Conservation (phyloP, 2,113 vertebrate species). For the Menura novaehollandiae region DNA sequence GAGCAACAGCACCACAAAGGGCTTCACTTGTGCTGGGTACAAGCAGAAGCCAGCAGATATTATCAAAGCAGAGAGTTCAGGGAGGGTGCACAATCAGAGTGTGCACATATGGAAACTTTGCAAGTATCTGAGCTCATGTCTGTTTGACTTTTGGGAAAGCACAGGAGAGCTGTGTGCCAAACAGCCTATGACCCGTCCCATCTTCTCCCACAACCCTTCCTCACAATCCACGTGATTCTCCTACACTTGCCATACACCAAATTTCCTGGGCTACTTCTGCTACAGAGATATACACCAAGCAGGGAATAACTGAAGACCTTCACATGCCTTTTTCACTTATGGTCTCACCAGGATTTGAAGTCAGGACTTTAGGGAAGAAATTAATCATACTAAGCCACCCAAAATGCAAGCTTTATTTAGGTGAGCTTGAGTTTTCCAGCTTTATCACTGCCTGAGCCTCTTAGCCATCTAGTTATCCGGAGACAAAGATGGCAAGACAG, state of each 20-base stretch:
- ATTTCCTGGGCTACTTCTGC: not conserved
- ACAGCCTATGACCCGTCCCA: not conserved
- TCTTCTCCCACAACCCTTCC: not conserved
- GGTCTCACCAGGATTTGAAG: not conserved
- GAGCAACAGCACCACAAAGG: not conserved
- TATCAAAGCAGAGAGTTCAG: not conserved
- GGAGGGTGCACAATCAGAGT: not conserved
- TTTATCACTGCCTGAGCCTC: constrained; percentile 5
- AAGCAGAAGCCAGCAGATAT: not conserved
- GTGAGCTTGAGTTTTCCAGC: not conserved
- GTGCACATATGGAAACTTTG: not conserved
- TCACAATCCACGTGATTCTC: not conserved
- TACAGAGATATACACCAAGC: not conserved
- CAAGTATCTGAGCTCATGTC: not conserved
- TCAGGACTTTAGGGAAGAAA: not conserved
- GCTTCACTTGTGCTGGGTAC: not conserved
- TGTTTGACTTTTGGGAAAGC: not conserved
- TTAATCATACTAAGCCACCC: not conserved
- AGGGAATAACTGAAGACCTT: not conserved
- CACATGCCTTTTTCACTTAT: not conserved
- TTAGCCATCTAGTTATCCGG: not conserved
- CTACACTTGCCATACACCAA: not conserved
- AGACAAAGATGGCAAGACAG: constrained; percentile 46
- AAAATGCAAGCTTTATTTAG: constrained; percentile 11
- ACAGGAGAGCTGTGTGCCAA: not conserved